These are phyloP conservation scores for Ormia ochracea DNA, from an alignment of 2,888 invertebrate species.

Conservation along the genomic window DNA sequence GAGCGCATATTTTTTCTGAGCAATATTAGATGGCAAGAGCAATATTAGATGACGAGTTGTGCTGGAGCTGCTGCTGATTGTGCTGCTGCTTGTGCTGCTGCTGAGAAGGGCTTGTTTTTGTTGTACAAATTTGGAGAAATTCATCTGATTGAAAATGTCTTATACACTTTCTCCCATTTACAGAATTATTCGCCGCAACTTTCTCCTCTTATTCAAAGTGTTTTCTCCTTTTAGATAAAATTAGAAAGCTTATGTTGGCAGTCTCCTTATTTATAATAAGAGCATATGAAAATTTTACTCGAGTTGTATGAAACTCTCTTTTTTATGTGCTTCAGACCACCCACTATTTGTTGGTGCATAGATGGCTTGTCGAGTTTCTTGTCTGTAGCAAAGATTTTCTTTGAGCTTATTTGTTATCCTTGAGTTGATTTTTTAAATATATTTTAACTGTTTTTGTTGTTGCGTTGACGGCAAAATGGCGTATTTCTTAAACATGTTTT, in stretches of 20 bases:
- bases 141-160: slow-evolving; percentile 11
- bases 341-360: slow-evolving; percentile 40
- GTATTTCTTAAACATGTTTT: slow-evolving; percentile 53
- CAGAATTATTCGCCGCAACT: slow-evolving; percentile 28
- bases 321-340: slow-evolving; percentile 58
- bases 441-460: slow-evolving; percentile 26
- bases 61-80: slow-evolving; percentile 10
- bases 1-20: slow-evolving; percentile 11
- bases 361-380: neutral
- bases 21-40: slow-evolving; percentile 3
- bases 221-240: slow-evolving; percentile 18
- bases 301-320: slow-evolving; percentile 26
- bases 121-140: slow-evolving; percentile 3
- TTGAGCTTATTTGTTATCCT: slow-evolving; percentile 28
- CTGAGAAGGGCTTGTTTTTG: slow-evolving; percentile 16
- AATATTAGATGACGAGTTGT: neutral
- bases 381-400: neutral
- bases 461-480: slow-evolving; percentile 53
- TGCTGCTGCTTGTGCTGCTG: neutral
- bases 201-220: slow-evolving; percentile 9
- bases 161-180: slow-evolving; percentile 44
- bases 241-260: neutral
- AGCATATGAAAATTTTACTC: slow-evolving; percentile 2
- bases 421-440: slow-evolving; percentile 16
- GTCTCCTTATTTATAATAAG: slow-evolving; percentile 10